A percentile compares a stretch with the other conserved stretches of the same genome.
These are phyloP conservation scores for Drosophila subquinaria DNA, from an alignment of 2,888 invertebrate genomes.

Conservation along the genomic window DNA sequence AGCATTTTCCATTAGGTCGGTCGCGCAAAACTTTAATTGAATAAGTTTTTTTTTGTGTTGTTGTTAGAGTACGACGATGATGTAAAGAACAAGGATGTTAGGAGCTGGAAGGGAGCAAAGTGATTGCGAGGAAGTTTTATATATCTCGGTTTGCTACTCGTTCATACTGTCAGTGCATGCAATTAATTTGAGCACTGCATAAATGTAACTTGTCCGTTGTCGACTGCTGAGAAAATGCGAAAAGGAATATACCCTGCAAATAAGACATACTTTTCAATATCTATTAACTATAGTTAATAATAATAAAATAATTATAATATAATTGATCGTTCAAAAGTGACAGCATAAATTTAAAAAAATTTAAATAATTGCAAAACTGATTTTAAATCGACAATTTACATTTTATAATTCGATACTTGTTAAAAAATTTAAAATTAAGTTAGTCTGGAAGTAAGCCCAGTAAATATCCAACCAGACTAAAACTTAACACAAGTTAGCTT, in stretches of 20 bases:
- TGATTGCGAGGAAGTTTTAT: constrained; percentile 31
- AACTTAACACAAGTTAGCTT: too few relatives aligned
- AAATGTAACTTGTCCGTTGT: constrained; percentile 25
- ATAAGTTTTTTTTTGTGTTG: constrained; percentile 63
- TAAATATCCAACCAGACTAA: too few relatives aligned
- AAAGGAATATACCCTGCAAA: constrained; percentile 16
- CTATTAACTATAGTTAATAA: neutral
- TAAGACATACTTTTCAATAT: neutral
- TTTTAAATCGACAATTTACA: too few relatives aligned
- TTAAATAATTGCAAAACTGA: too few relatives aligned
- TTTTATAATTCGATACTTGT: too few relatives aligned
- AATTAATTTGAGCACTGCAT: constrained; percentile 69
- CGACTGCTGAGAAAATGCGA: neutral
- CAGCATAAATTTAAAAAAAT: too few relatives aligned
- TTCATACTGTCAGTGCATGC: constrained; percentile 43
- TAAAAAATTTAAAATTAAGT: too few relatives aligned
- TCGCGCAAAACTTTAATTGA: constrained; percentile 75
- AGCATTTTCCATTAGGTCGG: constrained; percentile 60
- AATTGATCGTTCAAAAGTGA: too few relatives aligned
- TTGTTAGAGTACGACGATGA: constrained; percentile 23
- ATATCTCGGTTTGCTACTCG: constrained; percentile 38
- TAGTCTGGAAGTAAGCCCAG: too few relatives aligned
- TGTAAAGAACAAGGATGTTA: neutral
- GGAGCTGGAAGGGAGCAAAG: neutral
- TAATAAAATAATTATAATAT: too few relatives aligned